Evolutionary conservation across 1,140 invertebrate genomes (phyloP).

Genomic region (Ceratosolen fusciceps): DNA sequence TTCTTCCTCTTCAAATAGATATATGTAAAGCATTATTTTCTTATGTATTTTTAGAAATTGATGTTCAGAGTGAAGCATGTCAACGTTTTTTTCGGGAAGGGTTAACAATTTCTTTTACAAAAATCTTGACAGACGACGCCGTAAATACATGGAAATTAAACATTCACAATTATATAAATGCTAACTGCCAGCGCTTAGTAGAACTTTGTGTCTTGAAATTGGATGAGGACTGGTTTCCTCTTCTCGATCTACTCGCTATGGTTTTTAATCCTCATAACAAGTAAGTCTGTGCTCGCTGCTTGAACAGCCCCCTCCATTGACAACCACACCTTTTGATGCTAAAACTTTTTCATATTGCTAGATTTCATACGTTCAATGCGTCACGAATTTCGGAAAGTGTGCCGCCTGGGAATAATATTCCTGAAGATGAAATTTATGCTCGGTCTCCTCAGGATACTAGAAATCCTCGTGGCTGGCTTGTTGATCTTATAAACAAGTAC

Average conservation of each 20-base stretch:
- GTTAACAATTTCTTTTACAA: conserved; percentile 94
- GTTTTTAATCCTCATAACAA: conserved; percentile 94
- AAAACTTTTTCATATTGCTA: conserved; percentile 66
- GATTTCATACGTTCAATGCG: conserved; percentile 95
- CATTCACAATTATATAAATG: conserved; percentile 95
- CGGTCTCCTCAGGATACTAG: conserved; percentile 82
- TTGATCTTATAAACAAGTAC: conserved; percentile 93
- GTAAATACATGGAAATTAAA: conserved; percentile 98
- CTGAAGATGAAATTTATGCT: conserved; percentile 86
- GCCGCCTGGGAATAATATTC: conserved; percentile 74
- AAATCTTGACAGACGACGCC: conserved; percentile 98
- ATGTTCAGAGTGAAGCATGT: conserved; percentile 90
- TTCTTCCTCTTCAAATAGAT: neutral
- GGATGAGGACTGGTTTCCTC: conserved; percentile 92
- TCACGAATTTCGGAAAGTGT: conserved; percentile 86
- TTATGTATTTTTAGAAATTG: conserved; percentile 77
- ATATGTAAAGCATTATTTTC: no score
- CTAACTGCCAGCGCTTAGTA: conserved; percentile 92
- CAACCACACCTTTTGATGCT: neutral
- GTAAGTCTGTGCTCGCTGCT: conserved; percentile 70
- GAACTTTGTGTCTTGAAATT: conserved; percentile 93
- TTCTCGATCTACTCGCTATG: conserved; percentile 93
- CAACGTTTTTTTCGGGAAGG: conserved; percentile 96
- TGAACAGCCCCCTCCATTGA: neutral
- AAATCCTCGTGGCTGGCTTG: conserved; percentile 90